Evolutionary conservation across 92 coral and sea anemone genomes (phyloP).

Genomic region (Muricea muricata): DNA sequence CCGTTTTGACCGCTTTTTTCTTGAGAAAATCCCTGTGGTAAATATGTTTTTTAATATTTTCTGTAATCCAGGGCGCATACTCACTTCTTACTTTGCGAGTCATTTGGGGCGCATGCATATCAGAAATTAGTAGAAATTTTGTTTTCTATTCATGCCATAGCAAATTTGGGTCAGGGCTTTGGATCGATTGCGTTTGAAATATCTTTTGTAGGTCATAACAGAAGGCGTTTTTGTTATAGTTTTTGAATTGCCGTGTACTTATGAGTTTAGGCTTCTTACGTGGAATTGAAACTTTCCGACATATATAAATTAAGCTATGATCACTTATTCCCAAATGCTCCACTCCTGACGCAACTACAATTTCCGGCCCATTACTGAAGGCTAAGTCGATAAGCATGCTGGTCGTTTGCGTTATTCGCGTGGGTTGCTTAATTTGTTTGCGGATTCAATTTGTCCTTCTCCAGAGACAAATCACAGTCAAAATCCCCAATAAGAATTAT

Average conservation of each 20-base stretch:
- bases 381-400: slow-evolving; percentile 5
- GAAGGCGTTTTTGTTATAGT: not conserved
- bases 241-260: not conserved
- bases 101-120: slow-evolving; percentile 33
- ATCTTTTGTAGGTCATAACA: not conserved
- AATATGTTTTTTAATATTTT: too few species aligned
- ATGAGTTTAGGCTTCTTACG: not conserved
- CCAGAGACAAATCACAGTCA: slow-evolving; percentile 3
- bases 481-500: not conserved
- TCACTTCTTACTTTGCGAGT: too few species aligned
- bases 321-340: too few species aligned
- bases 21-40: too few species aligned
- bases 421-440: not conserved
- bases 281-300: not conserved
- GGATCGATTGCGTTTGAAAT: too few species aligned
- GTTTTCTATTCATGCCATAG: slow-evolving; percentile 30
- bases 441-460: not conserved
- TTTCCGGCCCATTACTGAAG: slow-evolving; percentile 1
- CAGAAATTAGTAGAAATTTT: slow-evolving; percentile 7
- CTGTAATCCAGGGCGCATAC: too few species aligned
- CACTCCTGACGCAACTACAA: not conserved
- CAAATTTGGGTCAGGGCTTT: slow-evolving; percentile 1
- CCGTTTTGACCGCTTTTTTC: not conserved
- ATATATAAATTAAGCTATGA: too few species aligned
- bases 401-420: not conserved